Conservation (phyloP, 1,140 invertebrate genomes). For the Apolygus lucorum region DNA sequence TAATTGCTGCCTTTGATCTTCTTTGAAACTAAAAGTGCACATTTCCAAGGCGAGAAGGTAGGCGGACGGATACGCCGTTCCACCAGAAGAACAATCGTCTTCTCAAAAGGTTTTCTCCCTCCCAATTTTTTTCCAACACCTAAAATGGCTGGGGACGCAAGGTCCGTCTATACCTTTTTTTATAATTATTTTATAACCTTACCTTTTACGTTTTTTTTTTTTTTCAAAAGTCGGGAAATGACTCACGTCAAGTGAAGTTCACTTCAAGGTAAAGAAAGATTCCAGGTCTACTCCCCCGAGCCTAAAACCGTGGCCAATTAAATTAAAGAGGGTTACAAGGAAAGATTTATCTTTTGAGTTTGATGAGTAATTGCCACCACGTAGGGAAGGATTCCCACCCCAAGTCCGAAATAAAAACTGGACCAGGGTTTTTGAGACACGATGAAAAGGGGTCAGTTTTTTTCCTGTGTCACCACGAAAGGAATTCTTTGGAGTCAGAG, state of each 20-base stretch:
- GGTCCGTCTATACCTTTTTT: too few relatives aligned
- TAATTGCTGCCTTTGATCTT: not conserved
- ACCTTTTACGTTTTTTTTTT: too few relatives aligned
- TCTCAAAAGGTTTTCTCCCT: not conserved
- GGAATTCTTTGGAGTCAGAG: not conserved
- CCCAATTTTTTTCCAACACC: not conserved
- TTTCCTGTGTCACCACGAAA: not conserved
- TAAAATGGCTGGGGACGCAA: not conserved
- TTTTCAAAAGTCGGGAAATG: not conserved
- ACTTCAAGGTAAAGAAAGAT: not conserved
- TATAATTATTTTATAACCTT: not conserved
- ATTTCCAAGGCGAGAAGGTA: not conserved
- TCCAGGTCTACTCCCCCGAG: too few relatives aligned
- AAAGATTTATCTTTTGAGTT: not conserved
- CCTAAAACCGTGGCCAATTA: not conserved
- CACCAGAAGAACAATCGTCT: too few relatives aligned
- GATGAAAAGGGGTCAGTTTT: not conserved
- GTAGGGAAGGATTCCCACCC: not conserved
- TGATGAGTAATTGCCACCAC: not conserved
- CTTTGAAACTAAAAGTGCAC: not conserved
- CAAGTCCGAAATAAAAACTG: not conserved
- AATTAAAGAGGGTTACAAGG: not conserved
- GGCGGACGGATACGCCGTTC: not conserved
- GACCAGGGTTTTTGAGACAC: not conserved
- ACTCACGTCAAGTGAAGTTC: not conserved